phyloP scores from a whole-genome alignment of 2,113 vertebrate genomes.

The Accipiter cooperii region DNA sequence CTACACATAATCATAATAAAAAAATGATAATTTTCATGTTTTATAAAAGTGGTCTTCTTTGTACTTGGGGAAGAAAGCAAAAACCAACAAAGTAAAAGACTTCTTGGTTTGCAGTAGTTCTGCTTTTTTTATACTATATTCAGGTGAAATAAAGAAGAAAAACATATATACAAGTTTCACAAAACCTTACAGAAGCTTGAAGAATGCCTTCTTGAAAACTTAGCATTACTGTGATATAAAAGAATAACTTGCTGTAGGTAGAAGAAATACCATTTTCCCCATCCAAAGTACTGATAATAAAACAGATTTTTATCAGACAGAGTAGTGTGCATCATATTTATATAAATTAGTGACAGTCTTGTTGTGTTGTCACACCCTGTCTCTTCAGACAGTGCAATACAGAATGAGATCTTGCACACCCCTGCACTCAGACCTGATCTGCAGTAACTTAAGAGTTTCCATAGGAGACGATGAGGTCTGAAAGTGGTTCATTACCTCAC shows the following conservation, averaged over 20 bases:
- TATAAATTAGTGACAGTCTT: neutral
- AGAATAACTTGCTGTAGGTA: neutral
- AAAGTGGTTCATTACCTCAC: neutral
- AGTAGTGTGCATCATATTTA: neutral
- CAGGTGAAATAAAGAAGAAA: neutral
- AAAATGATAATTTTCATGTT: neutral
- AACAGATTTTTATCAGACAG: neutral
- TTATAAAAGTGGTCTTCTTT: neutral
- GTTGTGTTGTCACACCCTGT: neutral
- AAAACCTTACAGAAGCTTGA: neutral
- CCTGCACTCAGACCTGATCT: neutral
- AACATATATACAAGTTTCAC: neutral
- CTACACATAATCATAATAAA: neutral
- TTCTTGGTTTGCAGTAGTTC: neutral
- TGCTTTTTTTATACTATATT: neutral
- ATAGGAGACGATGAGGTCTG: neutral
- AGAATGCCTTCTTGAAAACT: neutral
- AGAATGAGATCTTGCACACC: neutral
- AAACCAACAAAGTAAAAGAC: neutral
- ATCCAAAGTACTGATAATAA: neutral
- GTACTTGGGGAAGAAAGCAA: neutral
- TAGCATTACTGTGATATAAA: neutral
- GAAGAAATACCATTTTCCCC: neutral
- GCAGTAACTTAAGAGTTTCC: neutral
- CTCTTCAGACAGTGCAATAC: neutral